A percentile compares a stretch with the other conserved stretches of the same genome.
Conservation (phyloP, 2,888 invertebrate genomes). For the Augiades crinisus region DNA sequence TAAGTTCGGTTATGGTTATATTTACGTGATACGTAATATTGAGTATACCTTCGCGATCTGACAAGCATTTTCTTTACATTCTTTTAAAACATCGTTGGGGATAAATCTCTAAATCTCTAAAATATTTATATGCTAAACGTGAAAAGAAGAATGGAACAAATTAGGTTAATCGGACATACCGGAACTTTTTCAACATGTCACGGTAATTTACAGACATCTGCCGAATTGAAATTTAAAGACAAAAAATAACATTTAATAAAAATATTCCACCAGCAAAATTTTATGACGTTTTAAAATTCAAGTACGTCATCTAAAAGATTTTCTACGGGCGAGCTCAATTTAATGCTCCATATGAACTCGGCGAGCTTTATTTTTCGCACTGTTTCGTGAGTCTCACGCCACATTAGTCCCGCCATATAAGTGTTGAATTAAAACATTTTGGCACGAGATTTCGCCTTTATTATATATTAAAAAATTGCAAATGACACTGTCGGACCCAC, state of each 20-base stretch:
- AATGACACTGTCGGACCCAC: conserved; percentile 42
- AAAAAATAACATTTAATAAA: not conserved
- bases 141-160: too few species aligned
- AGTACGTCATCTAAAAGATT: conserved; percentile 33
- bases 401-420: conserved; percentile 15
- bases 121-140: too few species aligned
- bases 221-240: not conserved
- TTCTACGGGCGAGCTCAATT: conserved; percentile 50
- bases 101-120: too few species aligned
- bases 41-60: too few species aligned
- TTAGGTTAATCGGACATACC: not conserved
- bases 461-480: conserved; percentile 58
- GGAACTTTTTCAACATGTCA: too few species aligned
- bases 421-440: conserved; percentile 57
- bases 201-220: not conserved
- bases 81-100: too few species aligned
- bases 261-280: not conserved
- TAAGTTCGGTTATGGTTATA: too few species aligned
- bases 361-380: conserved; percentile 27
- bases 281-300: conserved; percentile 19
- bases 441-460: conserved; percentile 48
- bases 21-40: too few species aligned
- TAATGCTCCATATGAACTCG: conserved; percentile 21
- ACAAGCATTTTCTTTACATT: too few species aligned
- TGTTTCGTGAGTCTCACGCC: conserved; percentile 26